Conservation (phyloP, 2,797 vertebrate species). For the Gymnothorax javanicus region DNA sequence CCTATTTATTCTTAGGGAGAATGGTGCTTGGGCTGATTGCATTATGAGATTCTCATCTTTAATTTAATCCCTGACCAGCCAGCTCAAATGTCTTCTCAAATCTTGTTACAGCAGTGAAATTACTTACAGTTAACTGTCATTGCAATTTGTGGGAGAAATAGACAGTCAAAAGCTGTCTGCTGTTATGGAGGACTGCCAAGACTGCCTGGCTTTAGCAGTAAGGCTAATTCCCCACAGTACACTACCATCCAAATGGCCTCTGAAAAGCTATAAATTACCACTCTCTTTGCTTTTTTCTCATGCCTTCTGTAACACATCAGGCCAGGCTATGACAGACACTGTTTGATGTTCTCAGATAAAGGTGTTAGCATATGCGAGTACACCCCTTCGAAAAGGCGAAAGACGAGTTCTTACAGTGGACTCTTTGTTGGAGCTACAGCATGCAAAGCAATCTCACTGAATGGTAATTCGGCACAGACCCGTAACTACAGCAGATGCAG, state of each 20-base stretch:
- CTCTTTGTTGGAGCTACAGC: constrained; percentile 49
- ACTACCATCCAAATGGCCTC: neutral
- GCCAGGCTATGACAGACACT: neutral
- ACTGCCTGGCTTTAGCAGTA: neutral
- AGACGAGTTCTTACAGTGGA: constrained; percentile 39
- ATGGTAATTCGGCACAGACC: constrained; percentile 56
- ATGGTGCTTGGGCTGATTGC: neutral
- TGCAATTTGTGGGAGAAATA: neutral
- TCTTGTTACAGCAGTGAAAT: neutral
- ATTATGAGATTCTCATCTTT: neutral
- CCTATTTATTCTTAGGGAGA: neutral
- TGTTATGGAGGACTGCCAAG: neutral
- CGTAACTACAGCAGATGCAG: constrained; percentile 56
- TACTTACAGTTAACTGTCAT: neutral
- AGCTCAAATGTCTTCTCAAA: neutral
- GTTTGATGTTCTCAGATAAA: neutral
- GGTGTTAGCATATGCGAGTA: neutral
- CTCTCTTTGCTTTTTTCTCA: neutral
- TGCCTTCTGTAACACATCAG: neutral
- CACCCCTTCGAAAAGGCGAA: constrained; percentile 16
- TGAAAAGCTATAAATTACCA: neutral
- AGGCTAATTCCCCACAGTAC: neutral
- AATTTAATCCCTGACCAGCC: neutral
- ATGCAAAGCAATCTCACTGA: constrained; percentile 53
- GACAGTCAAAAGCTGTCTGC: neutral